These are phyloP conservation scores for Epirrhoe alternata DNA, from an alignment of 2,888 invertebrate genomes.

Conservation along the genomic window DNA sequence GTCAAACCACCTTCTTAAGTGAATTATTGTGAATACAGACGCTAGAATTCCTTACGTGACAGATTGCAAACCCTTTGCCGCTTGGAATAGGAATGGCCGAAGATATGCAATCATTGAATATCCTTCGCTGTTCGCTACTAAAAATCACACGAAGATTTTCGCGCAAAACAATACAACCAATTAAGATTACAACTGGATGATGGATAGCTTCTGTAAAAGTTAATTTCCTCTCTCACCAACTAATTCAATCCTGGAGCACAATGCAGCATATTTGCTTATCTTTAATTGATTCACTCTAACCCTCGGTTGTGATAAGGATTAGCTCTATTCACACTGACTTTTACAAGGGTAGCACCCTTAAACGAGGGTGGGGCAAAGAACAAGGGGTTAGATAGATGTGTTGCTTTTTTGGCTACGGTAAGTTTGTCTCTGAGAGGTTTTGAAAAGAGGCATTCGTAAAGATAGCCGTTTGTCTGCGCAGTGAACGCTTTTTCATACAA, in stretches of 20 bases:
- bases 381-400: neutral
- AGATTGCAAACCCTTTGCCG: too few relatives aligned
- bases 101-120: too few relatives aligned
- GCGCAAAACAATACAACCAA: conserved; percentile 59
- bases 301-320: conserved; percentile 80
- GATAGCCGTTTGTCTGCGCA: too few relatives aligned
- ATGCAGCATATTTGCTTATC: conserved; percentile 83
- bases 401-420: conserved; percentile 42
- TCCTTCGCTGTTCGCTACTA: neutral
- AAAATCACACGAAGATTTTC: conserved; percentile 35
- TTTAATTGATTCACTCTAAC: conserved; percentile 85
- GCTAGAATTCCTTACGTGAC: too few relatives aligned
- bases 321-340: conserved; percentile 83
- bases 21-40: too few relatives aligned
- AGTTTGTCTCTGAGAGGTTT: conserved; percentile 39
- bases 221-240: conserved; percentile 81
- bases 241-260: conserved; percentile 76
- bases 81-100: too few relatives aligned
- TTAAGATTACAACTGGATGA: conserved; percentile 64
- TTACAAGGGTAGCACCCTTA: conserved; percentile 82
- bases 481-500: too few relatives aligned
- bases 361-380: conserved; percentile 68
- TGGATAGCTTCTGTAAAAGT: conserved; percentile 77
- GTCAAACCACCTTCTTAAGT: too few relatives aligned
- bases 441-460: too few relatives aligned